Evolutionary conservation across 2,797 vertebrate genomes (phyloP).

Genomic region (Sebastes iracundus): DNA sequence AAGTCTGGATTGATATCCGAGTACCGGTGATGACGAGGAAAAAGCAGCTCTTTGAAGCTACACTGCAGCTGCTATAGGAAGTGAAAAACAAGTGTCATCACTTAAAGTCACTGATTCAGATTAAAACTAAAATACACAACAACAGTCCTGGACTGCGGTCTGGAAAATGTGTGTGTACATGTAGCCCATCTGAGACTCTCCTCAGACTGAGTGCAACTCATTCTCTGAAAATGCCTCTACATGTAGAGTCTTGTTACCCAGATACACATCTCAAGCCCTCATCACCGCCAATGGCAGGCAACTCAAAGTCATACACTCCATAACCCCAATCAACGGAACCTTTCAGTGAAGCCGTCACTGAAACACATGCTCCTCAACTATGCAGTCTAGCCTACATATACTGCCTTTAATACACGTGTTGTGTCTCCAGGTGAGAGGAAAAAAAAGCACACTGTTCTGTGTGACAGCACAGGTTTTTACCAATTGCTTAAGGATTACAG

Average conservation of each 20-base stretch:
- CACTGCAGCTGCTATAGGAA: slow-evolving; percentile 17
- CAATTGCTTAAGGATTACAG: neutral
- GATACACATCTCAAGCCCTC: slow-evolving; percentile 60
- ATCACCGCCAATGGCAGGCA: slow-evolving; percentile 12
- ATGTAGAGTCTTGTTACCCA: slow-evolving; percentile 76
- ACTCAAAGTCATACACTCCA: slow-evolving; percentile 36
- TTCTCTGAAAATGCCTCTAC: slow-evolving; percentile 71
- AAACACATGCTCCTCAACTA: neutral
- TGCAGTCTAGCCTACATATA: neutral
- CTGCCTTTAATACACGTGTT: neutral
- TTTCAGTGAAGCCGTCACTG: neutral
- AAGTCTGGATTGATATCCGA: neutral
- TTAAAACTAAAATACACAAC: neutral
- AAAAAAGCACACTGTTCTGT: neutral
- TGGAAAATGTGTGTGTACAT: slow-evolving; percentile 1
- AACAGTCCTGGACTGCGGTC: neutral
- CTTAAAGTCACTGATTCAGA: neutral
- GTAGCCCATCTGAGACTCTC: slow-evolving; percentile 4
- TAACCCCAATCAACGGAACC: slow-evolving; percentile 16
- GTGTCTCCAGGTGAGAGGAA: neutral
- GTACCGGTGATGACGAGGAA: neutral
- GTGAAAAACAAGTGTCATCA: slow-evolving; percentile 26
- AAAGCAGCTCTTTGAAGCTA: slow-evolving; percentile 8
- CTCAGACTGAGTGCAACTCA: neutral
- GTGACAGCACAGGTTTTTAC: neutral